Conservation (phyloP, 2,797 vertebrate species). For the Remorina albescens region DNA sequence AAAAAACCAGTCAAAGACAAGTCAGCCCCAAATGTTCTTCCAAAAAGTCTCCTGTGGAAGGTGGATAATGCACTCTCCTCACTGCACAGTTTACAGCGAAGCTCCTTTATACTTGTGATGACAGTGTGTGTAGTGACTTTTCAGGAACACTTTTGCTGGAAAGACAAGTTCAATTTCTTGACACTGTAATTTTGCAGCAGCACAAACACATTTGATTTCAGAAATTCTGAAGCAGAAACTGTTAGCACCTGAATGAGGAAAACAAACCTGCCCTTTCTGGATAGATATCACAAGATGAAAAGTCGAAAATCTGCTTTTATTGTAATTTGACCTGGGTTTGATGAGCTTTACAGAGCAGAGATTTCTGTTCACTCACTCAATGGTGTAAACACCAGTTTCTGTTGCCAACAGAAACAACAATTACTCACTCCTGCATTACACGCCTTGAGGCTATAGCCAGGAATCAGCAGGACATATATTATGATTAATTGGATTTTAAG, state of each 20-base stretch:
- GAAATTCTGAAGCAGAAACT: not conserved
- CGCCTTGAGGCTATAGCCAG: not conserved
- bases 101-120: slow-evolving; percentile 5
- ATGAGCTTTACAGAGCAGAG: not conserved
- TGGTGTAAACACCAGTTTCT: not conserved
- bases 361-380: not conserved
- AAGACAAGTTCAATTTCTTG: not conserved
- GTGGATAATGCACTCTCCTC: not conserved
- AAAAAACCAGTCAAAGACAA: not conserved
- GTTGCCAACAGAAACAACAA: not conserved
- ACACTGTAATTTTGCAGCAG: not conserved
- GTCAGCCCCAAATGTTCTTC: not conserved
- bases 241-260: not conserved
- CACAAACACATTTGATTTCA: not conserved
- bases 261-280: not conserved
- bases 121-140: slow-evolving; percentile 1
- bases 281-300: not conserved
- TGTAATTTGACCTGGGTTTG: not conserved
- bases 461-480: not conserved
- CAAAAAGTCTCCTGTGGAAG: not conserved
- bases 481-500: no score
- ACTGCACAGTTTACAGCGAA: not conserved
- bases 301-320: not conserved
- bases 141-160: not conserved
- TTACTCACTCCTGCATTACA: not conserved